Evolutionary conservation across 2,113 vertebrate species (phyloP).

Genomic region (Aythya baeri): DNA sequence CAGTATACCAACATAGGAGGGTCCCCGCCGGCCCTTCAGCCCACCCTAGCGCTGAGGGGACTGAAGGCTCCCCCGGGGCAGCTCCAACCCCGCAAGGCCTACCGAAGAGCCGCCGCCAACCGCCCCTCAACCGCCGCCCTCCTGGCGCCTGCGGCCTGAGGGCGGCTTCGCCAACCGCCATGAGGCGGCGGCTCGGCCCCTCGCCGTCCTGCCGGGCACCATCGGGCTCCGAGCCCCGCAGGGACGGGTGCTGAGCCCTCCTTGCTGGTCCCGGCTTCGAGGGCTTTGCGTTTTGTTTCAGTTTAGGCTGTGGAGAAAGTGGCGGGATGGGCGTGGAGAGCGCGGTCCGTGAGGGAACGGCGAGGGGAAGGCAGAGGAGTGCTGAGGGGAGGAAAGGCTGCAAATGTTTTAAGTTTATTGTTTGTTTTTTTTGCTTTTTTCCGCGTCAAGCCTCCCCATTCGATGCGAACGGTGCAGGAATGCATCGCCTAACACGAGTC

Average conservation of each 20-base stretch:
- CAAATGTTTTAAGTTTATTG: too few relatives aligned
- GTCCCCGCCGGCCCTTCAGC: not conserved
- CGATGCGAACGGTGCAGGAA: rapidly evolving
- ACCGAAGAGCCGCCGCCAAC: not conserved
- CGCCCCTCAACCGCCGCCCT: not conserved
- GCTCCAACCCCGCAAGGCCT: not conserved
- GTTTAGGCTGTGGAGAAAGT: not conserved
- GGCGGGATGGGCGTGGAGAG: not conserved
- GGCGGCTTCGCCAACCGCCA: not conserved
- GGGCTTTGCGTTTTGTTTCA: too few relatives aligned
- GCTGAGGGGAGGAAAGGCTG: too few relatives aligned
- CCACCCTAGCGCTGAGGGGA: not conserved
- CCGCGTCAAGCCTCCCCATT: rapidly evolving
- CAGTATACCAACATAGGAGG: not conserved
- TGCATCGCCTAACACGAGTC: too few relatives aligned
- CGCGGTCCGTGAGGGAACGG: not conserved
- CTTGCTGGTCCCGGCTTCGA: too few relatives aligned
- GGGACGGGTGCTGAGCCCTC: too few relatives aligned
- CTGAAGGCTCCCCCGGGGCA: not conserved
- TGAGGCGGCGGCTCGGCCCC: too few relatives aligned
- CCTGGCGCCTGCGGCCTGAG: not conserved
- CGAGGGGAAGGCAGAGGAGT: rapidly evolving
- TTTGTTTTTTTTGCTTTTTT: too few relatives aligned
- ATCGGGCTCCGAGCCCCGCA: too few relatives aligned
- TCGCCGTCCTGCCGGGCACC: too few relatives aligned